Evolutionary conservation across 2,797 vertebrate genomes (phyloP), one percentile per base, ranked within the genome.

Genomic region (Pseudomugil tenellus): DNA sequence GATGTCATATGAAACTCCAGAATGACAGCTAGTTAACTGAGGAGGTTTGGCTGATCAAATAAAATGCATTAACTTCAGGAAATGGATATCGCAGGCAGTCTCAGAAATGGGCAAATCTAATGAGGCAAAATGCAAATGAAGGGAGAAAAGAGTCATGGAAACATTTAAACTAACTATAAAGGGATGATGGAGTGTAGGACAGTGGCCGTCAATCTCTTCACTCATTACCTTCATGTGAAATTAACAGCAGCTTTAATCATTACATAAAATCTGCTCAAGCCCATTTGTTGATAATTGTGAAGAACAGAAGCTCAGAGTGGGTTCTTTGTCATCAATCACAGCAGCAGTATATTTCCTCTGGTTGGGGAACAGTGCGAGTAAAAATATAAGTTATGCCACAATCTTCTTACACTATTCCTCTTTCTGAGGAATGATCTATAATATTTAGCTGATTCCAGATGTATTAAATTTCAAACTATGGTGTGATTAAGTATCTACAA

Each of bases 61-160:
- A 91, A 93, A 92, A 91, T 58, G 89, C 90, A 90, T 91, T 92
- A 93, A 83, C 83, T 86, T 67, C 86, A 85, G 85, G 85, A 93
- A 93, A 92, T 90, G 86, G 89, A 85, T 76, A 70, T 85, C 67
- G 41, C 34, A 2, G 81, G 74, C 83, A 46, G 86, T 77, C 74
- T 58, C 77, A 85, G 89, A 88, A 92, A 92, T 88, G 91, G 90
- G 86, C 88, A 77, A 73, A 76, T 84, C 86, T 94, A 94, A 94
- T 89, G 89, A 92, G 89, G 84, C 78, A 34, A 86, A 92, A 94
- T 94, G 92, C 93, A 94, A 94, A 94, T 94, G 90, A 92, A 76
- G 81, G 75, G 79, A 70, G 84, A 79, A 81, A 79, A 81, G 87
- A 92, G 91, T 85, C 81, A 75, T 88, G 90, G 85, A 93, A 92